These are phyloP conservation scores for Agriopis leucophaearia DNA, from an alignment of 2,888 invertebrate species.

Conservation along the genomic window DNA sequence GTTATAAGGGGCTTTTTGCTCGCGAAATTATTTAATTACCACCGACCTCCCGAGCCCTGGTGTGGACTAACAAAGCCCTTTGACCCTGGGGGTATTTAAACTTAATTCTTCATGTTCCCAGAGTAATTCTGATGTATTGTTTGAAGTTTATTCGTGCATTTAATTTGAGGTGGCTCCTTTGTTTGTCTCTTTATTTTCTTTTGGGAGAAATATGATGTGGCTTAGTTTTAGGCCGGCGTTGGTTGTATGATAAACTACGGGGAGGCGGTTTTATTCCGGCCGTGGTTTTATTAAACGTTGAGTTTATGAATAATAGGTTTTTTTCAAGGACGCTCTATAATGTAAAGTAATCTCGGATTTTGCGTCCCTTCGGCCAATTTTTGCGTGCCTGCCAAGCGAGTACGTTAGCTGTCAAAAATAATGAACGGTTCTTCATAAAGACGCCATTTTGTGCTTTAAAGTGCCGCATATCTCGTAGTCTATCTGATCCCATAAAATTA, in stretches of 20 bases:
- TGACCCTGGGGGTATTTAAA: constrained; percentile 52
- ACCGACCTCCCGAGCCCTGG: constrained; percentile 34
- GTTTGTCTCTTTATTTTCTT: constrained; percentile 45
- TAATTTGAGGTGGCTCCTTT: constrained; percentile 45
- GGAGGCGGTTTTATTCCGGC: background rate
- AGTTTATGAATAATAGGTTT: background rate
- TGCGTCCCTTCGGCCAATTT: too few relatives aligned
- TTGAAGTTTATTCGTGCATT: constrained; percentile 47
- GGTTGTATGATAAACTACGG: constrained; percentile 17
- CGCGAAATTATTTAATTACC: constrained; percentile 59
- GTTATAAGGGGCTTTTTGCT: constrained; percentile 50
- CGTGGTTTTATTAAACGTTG: background rate
- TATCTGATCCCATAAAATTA: too few relatives aligned
- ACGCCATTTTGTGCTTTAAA: too few relatives aligned
- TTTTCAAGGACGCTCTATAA: background rate
- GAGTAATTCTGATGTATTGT: constrained; percentile 51
- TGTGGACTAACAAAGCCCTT: constrained; percentile 53
- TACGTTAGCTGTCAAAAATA: too few relatives aligned
- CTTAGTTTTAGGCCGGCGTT: constrained; percentile 26
- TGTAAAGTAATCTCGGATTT: too few relatives aligned
- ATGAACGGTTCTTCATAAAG: too few relatives aligned
- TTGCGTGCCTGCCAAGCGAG: too few relatives aligned
- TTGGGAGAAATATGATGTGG: constrained; percentile 38
- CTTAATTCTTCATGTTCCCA: constrained; percentile 55
- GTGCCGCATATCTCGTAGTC: too few relatives aligned